Evolutionary conservation across 2,888 invertebrate species (phyloP), one percentile per base, ranked within the genome.

Genomic region (Heliconius charithonia): DNA sequence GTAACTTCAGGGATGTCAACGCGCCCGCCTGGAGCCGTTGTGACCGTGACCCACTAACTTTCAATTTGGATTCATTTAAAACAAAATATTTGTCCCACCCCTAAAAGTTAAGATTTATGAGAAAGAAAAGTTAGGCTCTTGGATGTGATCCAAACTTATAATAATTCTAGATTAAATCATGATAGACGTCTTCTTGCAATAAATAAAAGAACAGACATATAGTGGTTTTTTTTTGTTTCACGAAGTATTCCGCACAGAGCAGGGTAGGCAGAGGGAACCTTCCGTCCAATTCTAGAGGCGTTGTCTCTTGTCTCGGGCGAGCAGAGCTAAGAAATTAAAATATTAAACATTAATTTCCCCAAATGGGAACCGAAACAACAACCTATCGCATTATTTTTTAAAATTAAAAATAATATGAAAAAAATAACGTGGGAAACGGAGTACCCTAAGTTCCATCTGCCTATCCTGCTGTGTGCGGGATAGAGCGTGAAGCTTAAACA

Each of bases 31-130:
- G 89, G 83, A 89, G 85, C 85, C 81, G 73, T 71, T 86, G 86
- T 87, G 86, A 69, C 79, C 77, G 77, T 88, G 90, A 89, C 89
- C 89, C 83, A 87, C 85, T 88, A 90, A 85, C 85, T 83, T 87
- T 82, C 83, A 87, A 86, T 88, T 86, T 84, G 76, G 59, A 73
- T 67, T 67, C 27, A 73, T 37, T 73, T 27, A 65, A 77, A 73
- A 72, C 66, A 66, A 77, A 77, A 73, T 41, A 27, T 65, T 77
- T 77, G 27, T 65, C 25, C 13, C 41, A 65, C 27, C 74, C 63
- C 22, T 29, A 27, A 45, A 65, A 65, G 63, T 65, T 80, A 80
- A 81, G 77, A 80, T 78, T 73, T 71, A 70, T 71, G n/a, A 29
- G 45, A 16, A 45, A 25, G 56, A 75, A 79, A 75, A 75, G 22